phyloP scores from a whole-genome alignment of 92 coral and sea anemone genomes.

The Zoanthus gigantus region DNA sequence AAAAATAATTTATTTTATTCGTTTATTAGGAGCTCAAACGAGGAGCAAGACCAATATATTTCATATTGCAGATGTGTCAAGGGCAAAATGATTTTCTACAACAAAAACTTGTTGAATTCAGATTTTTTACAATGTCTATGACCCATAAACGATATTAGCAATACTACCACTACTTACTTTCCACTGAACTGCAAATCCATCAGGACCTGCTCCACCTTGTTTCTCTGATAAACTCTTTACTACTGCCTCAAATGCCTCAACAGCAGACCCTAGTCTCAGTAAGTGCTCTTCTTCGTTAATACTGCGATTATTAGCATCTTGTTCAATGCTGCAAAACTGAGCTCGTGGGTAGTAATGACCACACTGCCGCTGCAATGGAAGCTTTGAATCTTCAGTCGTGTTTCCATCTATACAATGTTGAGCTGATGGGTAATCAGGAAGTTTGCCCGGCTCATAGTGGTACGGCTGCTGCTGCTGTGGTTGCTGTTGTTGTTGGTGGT shows the following conservation, averaged over 20 bases:
- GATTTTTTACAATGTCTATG: neutral
- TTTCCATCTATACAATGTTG: constrained; percentile 48
- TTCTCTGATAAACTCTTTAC: constrained; percentile 77
- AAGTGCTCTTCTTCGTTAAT: constrained; percentile 76
- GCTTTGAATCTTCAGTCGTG: constrained; percentile 53
- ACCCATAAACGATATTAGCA: neutral
- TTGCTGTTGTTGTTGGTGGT: neutral
- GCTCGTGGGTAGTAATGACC: constrained; percentile 82
- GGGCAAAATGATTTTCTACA: too few relatives aligned
- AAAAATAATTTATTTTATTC: too few relatives aligned
- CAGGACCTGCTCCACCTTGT: constrained; percentile 67
- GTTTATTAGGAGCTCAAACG: too few relatives aligned
- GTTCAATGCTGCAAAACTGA: constrained; percentile 69
- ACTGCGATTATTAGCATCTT: constrained; percentile 74
- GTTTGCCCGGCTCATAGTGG: constrained; percentile 70
- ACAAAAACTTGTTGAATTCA: too few relatives aligned
- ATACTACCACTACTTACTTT: constrained; percentile 63
- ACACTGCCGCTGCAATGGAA: constrained; percentile 80
- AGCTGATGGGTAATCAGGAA: constrained; percentile 46
- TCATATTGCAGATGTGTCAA: too few relatives aligned
- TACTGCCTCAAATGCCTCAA: constrained; percentile 80
- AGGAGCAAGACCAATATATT: too few relatives aligned
- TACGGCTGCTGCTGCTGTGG: constrained; percentile 18
- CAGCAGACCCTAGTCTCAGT: constrained; percentile 71
- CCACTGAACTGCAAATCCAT: constrained; percentile 85